Evolutionary conservation across 2,113 vertebrate species (phyloP), one percentile per base, ranked within the genome.

Genomic region (Syngnathus floridae): DNA sequence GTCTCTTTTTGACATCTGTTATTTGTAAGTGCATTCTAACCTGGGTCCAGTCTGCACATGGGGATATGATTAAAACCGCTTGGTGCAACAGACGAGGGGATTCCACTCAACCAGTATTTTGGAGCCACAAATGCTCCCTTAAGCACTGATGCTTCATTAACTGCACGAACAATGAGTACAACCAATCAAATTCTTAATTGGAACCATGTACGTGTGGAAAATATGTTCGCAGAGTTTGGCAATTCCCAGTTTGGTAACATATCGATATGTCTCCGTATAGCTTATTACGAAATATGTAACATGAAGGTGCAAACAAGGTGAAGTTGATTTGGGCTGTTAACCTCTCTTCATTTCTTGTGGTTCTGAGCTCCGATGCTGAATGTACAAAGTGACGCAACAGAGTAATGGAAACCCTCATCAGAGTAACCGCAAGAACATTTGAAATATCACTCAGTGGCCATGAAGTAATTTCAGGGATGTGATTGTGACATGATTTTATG

Each of bases 1-100:
- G 77, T 70, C 76, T 81, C 62, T 41, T 41, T 80, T 70, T 73
- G 74, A 80, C 83, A 86, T 84, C 82, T 86, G 82, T 60, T 85
- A 71, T 83, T 79, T 71, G 76, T 85, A 78, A 84, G 69, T 60
- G 67, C 64, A 59, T 57, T 80, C 59, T 58, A 77, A 86, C 80
- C 73, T 75, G 69, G 65, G 71, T 81, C 85, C 82, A 84, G 72
- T 46, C 73, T 7, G 45, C 80, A 83, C 84, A 87, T 80, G 68
- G 62, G 80, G 83, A 83, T 74, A 38, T 59, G 43, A 83, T 87
- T 82, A 84, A 3, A 70, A 70, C 1, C 58, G 22, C 72, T 77
- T 80, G 73, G 76, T 84, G 67, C 80, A 79, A 71, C 75, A 76
- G 74, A 77, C 75, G 37, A 79, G 63, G 69, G 75, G 65, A 71